phyloP scores from a whole-genome alignment of 2,797 vertebrate species.

The Gymnopithys bicolor region DNA sequence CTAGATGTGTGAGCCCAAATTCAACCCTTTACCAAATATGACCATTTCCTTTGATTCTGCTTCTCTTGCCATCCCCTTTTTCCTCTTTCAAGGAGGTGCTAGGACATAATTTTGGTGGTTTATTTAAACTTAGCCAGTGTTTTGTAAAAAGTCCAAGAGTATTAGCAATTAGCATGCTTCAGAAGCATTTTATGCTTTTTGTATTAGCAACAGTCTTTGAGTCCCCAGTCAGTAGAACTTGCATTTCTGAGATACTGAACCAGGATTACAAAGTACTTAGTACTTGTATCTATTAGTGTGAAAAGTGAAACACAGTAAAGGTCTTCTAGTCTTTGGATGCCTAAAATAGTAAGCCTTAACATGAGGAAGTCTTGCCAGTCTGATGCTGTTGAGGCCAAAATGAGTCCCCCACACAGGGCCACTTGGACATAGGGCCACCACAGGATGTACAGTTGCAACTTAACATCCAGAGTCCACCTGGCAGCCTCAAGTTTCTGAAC shows the following conservation, averaged over 20 bases:
- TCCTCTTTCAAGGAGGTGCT: background rate
- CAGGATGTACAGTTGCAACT: background rate
- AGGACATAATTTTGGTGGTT: background rate
- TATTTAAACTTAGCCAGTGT: background rate
- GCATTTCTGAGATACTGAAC: background rate
- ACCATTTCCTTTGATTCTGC: background rate
- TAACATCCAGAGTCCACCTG: background rate
- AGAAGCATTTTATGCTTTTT: background rate
- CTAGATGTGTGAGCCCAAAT: background rate
- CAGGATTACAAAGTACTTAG: background rate
- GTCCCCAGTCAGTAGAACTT: background rate
- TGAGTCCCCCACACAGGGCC: accelerated
- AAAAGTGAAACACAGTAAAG: background rate
- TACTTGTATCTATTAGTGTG: accelerated
- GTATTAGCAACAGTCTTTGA: background rate
- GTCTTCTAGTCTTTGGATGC: background rate
- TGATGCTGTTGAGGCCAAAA: background rate
- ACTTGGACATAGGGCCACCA: accelerated
- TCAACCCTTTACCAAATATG: background rate
- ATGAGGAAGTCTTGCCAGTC: background rate
- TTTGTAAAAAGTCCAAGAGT: background rate
- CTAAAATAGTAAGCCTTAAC: background rate
- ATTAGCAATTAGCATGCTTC: background rate
- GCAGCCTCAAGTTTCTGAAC: background rate
- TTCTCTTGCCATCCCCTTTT: background rate